Evolutionary conservation across 2,797 vertebrate genomes (phyloP).

Genomic region (Falco biarmicus): DNA sequence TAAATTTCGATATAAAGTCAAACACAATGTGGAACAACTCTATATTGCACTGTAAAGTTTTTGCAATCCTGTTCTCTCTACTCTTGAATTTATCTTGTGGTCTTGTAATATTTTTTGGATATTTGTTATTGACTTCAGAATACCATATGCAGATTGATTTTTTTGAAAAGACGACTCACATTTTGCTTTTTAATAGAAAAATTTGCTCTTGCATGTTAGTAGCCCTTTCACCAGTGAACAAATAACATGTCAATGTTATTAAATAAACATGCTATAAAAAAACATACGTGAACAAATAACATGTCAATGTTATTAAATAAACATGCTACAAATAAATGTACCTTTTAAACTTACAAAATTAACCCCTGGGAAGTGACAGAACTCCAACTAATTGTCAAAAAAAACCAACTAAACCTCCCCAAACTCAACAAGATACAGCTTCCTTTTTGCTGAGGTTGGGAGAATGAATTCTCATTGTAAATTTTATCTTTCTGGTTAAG

Average conservation of each 20-base stretch:
- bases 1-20: background rate
- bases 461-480: background rate
- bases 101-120: background rate
- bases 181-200: background rate
- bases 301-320: no score
- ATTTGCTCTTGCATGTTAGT: background rate
- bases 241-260: conserved; percentile 12
- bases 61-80: background rate
- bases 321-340: background rate
- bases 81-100: background rate
- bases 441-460: background rate
- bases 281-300: no score
- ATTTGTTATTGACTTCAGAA: background rate
- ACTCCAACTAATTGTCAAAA: background rate
- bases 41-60: background rate
- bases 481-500: background rate
- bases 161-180: background rate
- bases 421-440: background rate
- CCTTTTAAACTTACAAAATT: conserved; percentile 10
- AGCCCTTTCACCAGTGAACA: background rate
- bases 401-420: no score
- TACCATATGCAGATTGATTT: background rate
- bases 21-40: background rate
- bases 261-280: conserved; percentile 36
- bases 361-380: background rate